A percentile compares a stretch with the other conserved stretches of the same genome.
phyloP scores from a whole-genome alignment of 2,888 invertebrate genomes.

The Andrena bucephala region DNA sequence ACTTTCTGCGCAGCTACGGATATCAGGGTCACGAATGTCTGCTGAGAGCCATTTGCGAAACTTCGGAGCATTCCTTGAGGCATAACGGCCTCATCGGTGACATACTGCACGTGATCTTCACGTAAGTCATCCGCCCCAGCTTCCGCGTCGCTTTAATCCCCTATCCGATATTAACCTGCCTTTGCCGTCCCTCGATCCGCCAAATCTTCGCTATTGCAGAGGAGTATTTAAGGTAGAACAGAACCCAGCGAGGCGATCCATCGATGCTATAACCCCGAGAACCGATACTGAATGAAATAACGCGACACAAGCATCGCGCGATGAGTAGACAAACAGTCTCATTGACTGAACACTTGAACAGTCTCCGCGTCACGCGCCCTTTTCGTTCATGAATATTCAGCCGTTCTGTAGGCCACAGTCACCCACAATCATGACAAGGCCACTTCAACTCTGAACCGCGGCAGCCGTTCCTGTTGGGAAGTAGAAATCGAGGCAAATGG shows the following conservation, averaged over 20 bases:
- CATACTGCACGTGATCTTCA: slow-evolving; percentile 91
- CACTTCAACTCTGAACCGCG: too few relatives aligned
- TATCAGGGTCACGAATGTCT: slow-evolving; percentile 87
- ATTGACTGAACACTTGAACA: not conserved
- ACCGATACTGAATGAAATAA: too few relatives aligned
- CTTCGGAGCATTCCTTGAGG: slow-evolving; percentile 89
- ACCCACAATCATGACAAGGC: too few relatives aligned
- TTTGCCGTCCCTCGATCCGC: too few relatives aligned
- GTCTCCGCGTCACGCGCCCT: not conserved
- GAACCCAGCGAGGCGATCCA: too few relatives aligned
- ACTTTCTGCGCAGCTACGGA: slow-evolving; percentile 63
- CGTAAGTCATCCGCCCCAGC: slow-evolving; percentile 82
- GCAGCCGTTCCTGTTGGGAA: too few relatives aligned
- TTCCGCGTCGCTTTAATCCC: slow-evolving; percentile 11
- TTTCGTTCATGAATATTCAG: slow-evolving; percentile 3
- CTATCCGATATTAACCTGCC: slow-evolving; percentile 6
- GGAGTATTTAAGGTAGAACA: too few relatives aligned
- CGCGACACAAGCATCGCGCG: not conserved
- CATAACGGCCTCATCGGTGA: slow-evolving; percentile 91
- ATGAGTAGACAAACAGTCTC: not conserved
- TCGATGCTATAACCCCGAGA: too few relatives aligned
- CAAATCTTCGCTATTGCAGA: too few relatives aligned
- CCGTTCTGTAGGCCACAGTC: not conserved
- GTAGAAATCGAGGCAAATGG: too few relatives aligned
- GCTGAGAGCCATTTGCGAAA: slow-evolving; percentile 91